phyloP scores from a whole-genome alignment of 1,140 invertebrate species.

The Pogonomyrmex barbatus region DNA sequence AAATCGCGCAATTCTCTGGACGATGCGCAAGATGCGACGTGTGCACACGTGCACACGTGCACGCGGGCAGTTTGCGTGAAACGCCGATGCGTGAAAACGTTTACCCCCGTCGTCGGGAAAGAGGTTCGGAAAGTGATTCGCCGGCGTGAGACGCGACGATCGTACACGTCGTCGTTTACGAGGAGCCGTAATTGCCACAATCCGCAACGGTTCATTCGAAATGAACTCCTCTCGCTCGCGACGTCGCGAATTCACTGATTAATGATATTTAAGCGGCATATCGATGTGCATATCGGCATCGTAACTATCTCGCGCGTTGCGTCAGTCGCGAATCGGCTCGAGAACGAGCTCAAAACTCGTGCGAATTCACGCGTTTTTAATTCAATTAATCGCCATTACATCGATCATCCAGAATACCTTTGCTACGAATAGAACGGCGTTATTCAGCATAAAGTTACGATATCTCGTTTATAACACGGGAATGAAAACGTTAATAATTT shows the following conservation, averaged over 20 bases:
- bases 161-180: conserved; percentile 62
- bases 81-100: conserved; percentile 52
- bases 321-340: neutral
- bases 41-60: neutral
- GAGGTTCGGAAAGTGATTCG: conserved; percentile 10
- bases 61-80: conserved; percentile 36
- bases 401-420: conserved; percentile 18
- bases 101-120: conserved; percentile 70
- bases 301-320: neutral
- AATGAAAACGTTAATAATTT: conserved; percentile 50
- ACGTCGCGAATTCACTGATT: conserved; percentile 44
- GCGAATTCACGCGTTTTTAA: conserved; percentile 25
- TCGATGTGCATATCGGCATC: conserved; percentile 2
- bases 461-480: neutral
- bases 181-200: conserved; percentile 45
- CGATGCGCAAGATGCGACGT: neutral
- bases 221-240: conserved; percentile 21
- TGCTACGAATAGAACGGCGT: neutral
- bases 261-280: conserved; percentile 21
- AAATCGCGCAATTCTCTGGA: conserved; percentile 47
- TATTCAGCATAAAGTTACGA: conserved; percentile 8
- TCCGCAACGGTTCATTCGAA: conserved; percentile 56
- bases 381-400: conserved; percentile 44
- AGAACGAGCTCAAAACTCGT: neutral
- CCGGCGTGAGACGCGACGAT: conserved; percentile 49